Evolutionary conservation across 2,113 vertebrate species (phyloP).

Genomic region (Rhodinocichla rosea): DNA sequence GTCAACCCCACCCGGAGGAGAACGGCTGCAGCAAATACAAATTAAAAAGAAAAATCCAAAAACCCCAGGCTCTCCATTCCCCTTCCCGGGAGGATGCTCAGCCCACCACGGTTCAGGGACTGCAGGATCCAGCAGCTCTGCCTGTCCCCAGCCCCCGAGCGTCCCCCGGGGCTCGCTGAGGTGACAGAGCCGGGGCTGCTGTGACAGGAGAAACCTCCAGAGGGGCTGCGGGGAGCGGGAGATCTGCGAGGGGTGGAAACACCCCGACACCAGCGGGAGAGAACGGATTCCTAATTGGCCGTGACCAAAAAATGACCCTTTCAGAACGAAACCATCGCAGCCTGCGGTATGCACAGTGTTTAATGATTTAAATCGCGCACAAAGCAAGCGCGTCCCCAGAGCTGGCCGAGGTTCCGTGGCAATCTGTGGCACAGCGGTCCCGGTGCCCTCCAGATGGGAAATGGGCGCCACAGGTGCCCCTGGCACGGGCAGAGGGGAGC

Average conservation of each 20-base stretch:
- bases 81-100: not conserved
- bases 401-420: not conserved
- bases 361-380: fast-evolving
- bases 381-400: fast-evolving
- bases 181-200: not conserved
- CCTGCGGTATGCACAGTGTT: fast-evolving
- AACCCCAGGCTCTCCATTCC: not conserved
- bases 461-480: not conserved
- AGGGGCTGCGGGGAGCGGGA: not conserved
- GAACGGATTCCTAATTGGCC: fast-evolving
- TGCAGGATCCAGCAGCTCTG: not conserved
- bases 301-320: fast-evolving
- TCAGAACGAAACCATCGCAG: not conserved
- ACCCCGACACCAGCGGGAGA: not conserved
- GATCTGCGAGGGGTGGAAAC: not conserved
- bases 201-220: not conserved
- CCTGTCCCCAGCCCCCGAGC: not conserved
- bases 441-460: not conserved
- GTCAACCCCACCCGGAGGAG: not conserved
- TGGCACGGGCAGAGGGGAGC: slow-evolving; percentile 4
- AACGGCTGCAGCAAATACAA: not conserved
- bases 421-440: not conserved
- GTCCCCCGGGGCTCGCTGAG: not conserved
- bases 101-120: not conserved
- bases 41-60: too few relatives aligned